phyloP scores from a whole-genome alignment of 2,113 vertebrate genomes.

The Chionodraco myersi region DNA sequence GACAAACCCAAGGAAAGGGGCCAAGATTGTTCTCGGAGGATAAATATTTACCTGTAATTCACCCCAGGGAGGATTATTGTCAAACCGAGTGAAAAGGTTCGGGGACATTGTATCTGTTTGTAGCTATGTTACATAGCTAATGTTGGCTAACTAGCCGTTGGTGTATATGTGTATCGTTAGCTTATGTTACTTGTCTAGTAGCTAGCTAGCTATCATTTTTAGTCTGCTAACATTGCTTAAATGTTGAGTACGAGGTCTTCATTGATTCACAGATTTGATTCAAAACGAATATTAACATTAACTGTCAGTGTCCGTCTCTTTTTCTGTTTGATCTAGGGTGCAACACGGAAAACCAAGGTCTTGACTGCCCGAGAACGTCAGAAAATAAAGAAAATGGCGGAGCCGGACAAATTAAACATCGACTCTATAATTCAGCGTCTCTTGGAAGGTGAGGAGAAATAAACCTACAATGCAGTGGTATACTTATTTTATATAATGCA shows the following conservation, averaged over 20 bases:
- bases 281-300: not conserved
- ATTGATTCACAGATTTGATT: not conserved
- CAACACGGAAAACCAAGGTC: constrained; percentile 65
- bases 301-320: not conserved
- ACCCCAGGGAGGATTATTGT: constrained; percentile 18
- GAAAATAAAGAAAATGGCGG: constrained; percentile 86
- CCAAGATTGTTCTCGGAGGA: constrained; percentile 28
- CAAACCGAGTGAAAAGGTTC: constrained; percentile 38
- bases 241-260: not conserved
- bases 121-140: constrained; percentile 14
- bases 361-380: constrained; percentile 75
- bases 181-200: constrained; percentile 44
- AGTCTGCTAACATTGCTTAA: not conserved
- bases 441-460: constrained; percentile 88
- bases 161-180: constrained; percentile 13
- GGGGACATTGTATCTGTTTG: constrained; percentile 15
- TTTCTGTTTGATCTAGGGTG: constrained; percentile 54
- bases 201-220: constrained; percentile 49
- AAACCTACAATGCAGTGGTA: not conserved
- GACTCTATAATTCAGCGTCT: constrained; percentile 97
- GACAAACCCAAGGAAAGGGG: constrained; percentile 48
- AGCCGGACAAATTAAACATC: constrained; percentile 94
- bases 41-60: constrained; percentile 19
- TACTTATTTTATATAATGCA: fast-evolving
- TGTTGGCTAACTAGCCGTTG: constrained; percentile 34